Evolutionary conservation across 2,888 invertebrate species (phyloP).

Genomic region (Caenorhabditis wallacei): DNA sequence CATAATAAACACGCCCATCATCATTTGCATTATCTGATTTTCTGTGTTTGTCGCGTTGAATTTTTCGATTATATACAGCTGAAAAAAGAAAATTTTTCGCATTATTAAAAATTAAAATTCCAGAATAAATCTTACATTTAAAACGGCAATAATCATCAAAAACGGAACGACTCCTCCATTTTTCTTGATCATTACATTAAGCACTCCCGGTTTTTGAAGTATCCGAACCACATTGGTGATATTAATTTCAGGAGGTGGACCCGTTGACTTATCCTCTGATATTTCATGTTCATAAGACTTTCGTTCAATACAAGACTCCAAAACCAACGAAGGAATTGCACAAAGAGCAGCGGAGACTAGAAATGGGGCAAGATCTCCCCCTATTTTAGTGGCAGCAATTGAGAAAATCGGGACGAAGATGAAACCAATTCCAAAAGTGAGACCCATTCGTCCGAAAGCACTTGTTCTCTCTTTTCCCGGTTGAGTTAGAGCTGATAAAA

Average conservation of each 20-base stretch:
- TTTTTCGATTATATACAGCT: conserved; percentile 77
- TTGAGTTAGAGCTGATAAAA: conserved; percentile 75
- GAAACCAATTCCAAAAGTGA: conserved; percentile 74
- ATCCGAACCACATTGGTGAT: conserved; percentile 66
- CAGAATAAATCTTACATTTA: conserved; percentile 65
- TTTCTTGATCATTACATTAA: conserved; percentile 74
- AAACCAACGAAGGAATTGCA: conserved; percentile 62
- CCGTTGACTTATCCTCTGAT: conserved; percentile 37
- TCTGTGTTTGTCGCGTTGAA: conserved; percentile 70
- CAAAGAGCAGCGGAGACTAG: conserved; percentile 65
- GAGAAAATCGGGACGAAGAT: conserved; percentile 57
- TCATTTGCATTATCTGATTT: conserved; percentile 73
- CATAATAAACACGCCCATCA: conserved; percentile 75
- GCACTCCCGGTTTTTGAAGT: conserved; percentile 68
- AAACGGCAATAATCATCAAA: conserved; percentile 68
- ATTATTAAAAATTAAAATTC: no score
- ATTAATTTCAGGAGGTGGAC: conserved; percentile 38
- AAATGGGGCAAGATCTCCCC: conserved; percentile 55
- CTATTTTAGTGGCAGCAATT: conserved; percentile 57
- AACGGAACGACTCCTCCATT: conserved; percentile 72
- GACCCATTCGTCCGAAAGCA: conserved; percentile 77
- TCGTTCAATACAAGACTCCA: conserved; percentile 65
- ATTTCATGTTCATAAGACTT: conserved; percentile 65
- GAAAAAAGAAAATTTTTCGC: no score
- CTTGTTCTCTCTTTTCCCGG: conserved; percentile 78